Evolutionary conservation across 2,888 invertebrate genomes (phyloP).

Genomic region (Congeria kusceri): DNA sequence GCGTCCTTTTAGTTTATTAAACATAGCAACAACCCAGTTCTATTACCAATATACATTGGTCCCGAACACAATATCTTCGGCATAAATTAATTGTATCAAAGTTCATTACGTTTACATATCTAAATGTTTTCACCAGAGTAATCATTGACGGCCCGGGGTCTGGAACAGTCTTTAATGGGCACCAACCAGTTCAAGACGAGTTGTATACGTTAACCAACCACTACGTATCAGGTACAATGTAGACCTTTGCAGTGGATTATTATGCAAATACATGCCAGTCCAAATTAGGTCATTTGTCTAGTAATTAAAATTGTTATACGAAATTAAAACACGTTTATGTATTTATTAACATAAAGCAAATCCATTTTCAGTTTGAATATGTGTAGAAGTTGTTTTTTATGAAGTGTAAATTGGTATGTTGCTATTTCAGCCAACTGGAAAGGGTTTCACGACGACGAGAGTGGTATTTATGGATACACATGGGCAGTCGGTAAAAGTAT

Average conservation of each 20-base stretch:
- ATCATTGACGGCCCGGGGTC: slow-evolving; percentile 73
- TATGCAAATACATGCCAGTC: too few species aligned
- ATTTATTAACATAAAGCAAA: too few species aligned
- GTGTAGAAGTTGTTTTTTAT: too few species aligned
- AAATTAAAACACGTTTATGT: too few species aligned
- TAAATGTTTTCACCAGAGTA: slow-evolving; percentile 15
- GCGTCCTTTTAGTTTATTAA: too few species aligned
- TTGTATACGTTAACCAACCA: slow-evolving; percentile 73
- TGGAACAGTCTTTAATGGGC: slow-evolving; percentile 76
- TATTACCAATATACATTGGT: too few species aligned
- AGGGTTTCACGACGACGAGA: slow-evolving; percentile 77
- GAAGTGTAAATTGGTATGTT: not conserved
- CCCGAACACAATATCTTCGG: too few species aligned
- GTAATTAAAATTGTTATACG: too few species aligned
- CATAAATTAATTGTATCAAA: not conserved
- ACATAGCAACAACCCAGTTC: too few species aligned
- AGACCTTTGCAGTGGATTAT: too few species aligned
- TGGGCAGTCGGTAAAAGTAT: slow-evolving; percentile 72
- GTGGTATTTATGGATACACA: slow-evolving; percentile 73
- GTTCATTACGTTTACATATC: not conserved
- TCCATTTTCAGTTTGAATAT: too few species aligned
- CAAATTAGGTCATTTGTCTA: too few species aligned
- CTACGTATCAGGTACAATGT: slow-evolving; percentile 68
- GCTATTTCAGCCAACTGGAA: slow-evolving; percentile 74
- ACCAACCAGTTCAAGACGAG: slow-evolving; percentile 64